phyloP scores from a whole-genome alignment of 2,888 invertebrate genomes.

The Lysandra bellargus region DNA sequence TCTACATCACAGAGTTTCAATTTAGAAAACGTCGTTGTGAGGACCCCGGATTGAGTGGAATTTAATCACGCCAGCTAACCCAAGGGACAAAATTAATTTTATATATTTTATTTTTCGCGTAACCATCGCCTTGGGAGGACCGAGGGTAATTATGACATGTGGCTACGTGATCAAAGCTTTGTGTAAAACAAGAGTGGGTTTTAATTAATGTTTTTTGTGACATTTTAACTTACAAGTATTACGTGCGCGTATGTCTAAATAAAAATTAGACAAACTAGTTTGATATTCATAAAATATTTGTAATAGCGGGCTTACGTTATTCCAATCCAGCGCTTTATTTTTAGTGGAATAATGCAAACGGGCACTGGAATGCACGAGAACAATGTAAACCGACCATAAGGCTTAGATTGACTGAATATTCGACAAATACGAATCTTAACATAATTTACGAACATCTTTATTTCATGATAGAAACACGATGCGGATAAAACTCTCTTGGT shows the following conservation, averaged over 20 bases:
- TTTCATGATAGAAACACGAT: background rate
- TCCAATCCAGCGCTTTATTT: no score
- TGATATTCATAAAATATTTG: no score
- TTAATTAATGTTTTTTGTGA: background rate
- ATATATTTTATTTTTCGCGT: conserved; percentile 24
- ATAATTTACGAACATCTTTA: background rate
- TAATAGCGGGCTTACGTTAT: no score
- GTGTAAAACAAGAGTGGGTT: background rate
- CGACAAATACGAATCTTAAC: no score
- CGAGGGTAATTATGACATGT: conserved; percentile 1
- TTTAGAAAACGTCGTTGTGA: conserved; percentile 9
- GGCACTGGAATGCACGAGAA: no score
- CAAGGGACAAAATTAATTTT: conserved; percentile 20
- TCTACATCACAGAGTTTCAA: conserved; percentile 18
- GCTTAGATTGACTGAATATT: no score
- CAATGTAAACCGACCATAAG: no score
- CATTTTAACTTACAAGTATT: background rate
- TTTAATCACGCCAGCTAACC: conserved; percentile 23
- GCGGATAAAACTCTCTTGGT: background rate
- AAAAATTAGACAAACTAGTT: no score
- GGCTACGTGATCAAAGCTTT: conserved; percentile 17
- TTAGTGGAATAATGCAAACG: no score
- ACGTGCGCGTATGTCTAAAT: no score
- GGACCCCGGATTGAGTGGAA: conserved; percentile 16
- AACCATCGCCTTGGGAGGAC: conserved; percentile 14